Base-by-base conservation (phyloP, 1,140 invertebrate genomes). In the Heliconius himera region DNA sequence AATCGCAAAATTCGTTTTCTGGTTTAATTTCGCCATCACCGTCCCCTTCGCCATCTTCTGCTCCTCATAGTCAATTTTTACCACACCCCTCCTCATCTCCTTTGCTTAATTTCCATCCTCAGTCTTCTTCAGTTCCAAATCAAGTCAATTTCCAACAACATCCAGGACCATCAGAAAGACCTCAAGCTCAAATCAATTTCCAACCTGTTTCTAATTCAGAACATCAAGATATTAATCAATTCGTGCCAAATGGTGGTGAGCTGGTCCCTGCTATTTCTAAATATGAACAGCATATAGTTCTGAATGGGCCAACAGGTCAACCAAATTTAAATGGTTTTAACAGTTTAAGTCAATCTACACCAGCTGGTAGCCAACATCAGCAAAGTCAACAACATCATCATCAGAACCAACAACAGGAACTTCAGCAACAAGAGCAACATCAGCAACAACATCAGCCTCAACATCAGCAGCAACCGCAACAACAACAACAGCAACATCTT, bases 201-300 rank as follows among this genome's bases (percentile, higher is more conserved):
- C 85, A 89, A 81, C 82, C 85, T 54, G 86, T 89, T 86, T 60
- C 86, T 71, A 87, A 87, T 77, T 74, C 83, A 29, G 86, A 88
- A 78, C 91, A 89, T 81, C 89, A 90, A 77, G 92, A 92, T 84
- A 84, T 95, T 81, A 87, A 91, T 13, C 94, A 95, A 82, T 93
- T 95, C 84, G 90, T 95, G 20, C 96, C 95, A 66, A 95, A 95
- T 3, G 95, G 94, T 5, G 96, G 96, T 20, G 96, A 97, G 91
- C 93, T 97, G 60, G 95, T 97, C n/a, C 96, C 96, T 80, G 96
- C 97, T 41, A 95, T 97, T 76, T 96, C 97, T 9, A 97, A 97
- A 92, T 96, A 96, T 78, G 97, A 97, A 91, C 97, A 97, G 83
- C 97, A 97, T 87, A 96, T 96, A 66, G 95, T 96, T 8, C 94